Base-by-base conservation (phyloP, 1,140 invertebrate genomes). In the Aricia agestis region DNA sequence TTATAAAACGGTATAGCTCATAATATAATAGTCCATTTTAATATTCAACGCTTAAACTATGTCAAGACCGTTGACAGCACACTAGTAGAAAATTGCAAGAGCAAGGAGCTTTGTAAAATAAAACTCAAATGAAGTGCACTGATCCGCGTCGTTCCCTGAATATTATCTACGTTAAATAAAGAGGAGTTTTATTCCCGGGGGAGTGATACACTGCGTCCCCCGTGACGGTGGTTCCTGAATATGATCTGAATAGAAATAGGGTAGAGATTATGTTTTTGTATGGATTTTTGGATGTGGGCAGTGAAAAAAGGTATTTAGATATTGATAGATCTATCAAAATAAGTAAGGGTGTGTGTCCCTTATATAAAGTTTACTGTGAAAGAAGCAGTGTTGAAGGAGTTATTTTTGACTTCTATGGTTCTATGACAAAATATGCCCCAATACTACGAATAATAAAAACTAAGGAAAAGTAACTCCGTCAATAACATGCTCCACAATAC, bases 81-180 rank as follows among this genome's bases (percentile, higher is more conserved):
- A 73, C 77, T 73, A 76, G 77, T 74, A 76, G 77, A 75, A 78
- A 78, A 78, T 75, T 78, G 74, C 72, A 67, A 71, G 63, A 68
- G 19, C 72, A 72, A 73, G 68, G 72, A 70, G 68, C 66, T 74
- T 70, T 72, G 36, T 63, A 66, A 72, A 70, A 72, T 72, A 74
- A 72, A 74, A 70, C 66, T 57, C 32, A 70, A 73, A 72, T 66
- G 67, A 74, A 76, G 72, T 71, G 67, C 68, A 69, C 17, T 69
- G 68, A 69, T 69, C 68, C 57, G 59, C 36, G 67, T 57, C 36
- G 6, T 52, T 25, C 67, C 59, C 36, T 69, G 68, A 69, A 69
- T 61, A 69, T 69, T 58, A 15, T 57, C 67, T 69, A 59, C 42
- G 36, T 58, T 57, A 57, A 52, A 57, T 68, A 68, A 68, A 68